Conservation (phyloP, 1,140 invertebrate genomes). For the Camponotus pennsylvanicus region DNA sequence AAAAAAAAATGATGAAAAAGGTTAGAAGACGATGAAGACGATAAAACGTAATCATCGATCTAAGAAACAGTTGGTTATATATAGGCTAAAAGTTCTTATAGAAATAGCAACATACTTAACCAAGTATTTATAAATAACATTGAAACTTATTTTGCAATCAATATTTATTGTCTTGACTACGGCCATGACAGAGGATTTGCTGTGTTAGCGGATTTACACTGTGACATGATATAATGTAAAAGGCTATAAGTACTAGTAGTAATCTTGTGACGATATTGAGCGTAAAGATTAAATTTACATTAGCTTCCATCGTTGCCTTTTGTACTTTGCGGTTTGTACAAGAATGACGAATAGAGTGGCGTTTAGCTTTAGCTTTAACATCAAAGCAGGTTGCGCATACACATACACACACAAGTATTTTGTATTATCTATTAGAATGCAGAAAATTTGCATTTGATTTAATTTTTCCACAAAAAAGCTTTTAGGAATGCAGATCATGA, state of each 20-base stretch:
- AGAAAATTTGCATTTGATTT: not conserved
- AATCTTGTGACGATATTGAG: conserved; percentile 30
- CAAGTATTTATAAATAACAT: conserved; percentile 11
- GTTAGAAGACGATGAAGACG: not conserved
- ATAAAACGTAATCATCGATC: not conserved
- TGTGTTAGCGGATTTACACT: not conserved
- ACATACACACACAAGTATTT: not conserved
- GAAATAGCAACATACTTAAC: conserved; percentile 8
- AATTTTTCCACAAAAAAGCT: not conserved
- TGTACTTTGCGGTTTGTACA: not conserved
- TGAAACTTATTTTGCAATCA: not conserved
- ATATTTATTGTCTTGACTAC: conserved; percentile 22
- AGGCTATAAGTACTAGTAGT: conserved; percentile 6
- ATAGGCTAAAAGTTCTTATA: not conserved
- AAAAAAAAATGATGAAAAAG: not conserved
- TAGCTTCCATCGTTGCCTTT: not conserved
- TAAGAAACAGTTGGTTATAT: conserved; percentile 15
- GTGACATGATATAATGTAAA: not conserved
- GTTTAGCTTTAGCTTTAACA: not conserved
- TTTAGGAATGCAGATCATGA: not conserved
- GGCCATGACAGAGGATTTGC: not conserved
- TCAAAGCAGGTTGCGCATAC: not conserved
- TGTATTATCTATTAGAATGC: not conserved
- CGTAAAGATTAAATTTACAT: conserved; percentile 7
- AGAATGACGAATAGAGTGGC: not conserved